phyloP scores from a whole-genome alignment of 2,113 vertebrate genomes.

The Myotis brandtii region DNA sequence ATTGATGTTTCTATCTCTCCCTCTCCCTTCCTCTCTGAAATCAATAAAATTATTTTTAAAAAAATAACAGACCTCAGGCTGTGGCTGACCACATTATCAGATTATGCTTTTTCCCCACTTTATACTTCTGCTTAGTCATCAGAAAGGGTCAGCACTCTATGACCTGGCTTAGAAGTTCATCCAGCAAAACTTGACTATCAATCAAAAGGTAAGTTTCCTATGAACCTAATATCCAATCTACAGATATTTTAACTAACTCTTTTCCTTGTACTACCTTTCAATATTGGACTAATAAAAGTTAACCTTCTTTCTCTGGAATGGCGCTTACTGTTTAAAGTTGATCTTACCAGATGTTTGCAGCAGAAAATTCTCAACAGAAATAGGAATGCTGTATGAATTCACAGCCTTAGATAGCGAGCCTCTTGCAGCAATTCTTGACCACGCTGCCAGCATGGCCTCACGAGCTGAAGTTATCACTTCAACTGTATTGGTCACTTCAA shows the following conservation, averaged over 20 bases:
- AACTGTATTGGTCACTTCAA: background rate
- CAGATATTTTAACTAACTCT: background rate
- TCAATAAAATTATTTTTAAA: no score
- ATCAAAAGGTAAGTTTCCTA: background rate
- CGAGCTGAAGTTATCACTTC: slow-evolving; percentile 53
- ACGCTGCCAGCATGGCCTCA: slow-evolving; percentile 52
- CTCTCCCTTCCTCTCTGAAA: no score
- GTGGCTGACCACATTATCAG: background rate
- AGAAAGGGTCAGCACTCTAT: background rate
- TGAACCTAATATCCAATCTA: background rate
- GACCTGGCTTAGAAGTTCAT: background rate
- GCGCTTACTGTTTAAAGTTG: background rate
- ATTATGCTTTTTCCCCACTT: background rate
- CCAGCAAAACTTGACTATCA: background rate
- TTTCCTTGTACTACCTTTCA: background rate
- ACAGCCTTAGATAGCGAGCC: background rate
- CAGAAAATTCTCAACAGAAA: slow-evolving; percentile 49
- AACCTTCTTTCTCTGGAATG: background rate
- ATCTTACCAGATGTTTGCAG: slow-evolving; percentile 64
- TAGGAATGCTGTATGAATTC: background rate
- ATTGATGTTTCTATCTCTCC: no score
- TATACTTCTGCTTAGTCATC: background rate
- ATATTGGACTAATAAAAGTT: background rate
- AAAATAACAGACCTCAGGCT: background rate
- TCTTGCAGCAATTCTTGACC: slow-evolving; percentile 66